Evolutionary conservation across 2,797 vertebrate genomes (phyloP), one percentile per base, ranked within the genome.

Genomic region (Argyrosomus regius): DNA sequence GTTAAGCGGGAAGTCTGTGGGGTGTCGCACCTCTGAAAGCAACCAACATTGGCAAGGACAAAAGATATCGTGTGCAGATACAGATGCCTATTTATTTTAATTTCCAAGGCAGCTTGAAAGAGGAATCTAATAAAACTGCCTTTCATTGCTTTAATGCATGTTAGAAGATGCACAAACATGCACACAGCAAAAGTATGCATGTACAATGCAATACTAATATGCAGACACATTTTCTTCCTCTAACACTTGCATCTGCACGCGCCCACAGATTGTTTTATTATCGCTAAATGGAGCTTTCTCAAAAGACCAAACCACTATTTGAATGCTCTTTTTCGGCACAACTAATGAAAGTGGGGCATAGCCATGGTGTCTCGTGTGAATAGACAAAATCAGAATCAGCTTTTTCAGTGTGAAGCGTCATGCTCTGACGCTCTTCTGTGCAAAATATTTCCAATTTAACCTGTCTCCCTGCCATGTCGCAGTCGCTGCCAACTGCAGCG

Each of bases 51-150:
- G 93, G 92, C 91, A 91, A 71, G 87, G 83, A 94, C 89, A 74
- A 90, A 92, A 92, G 85, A 89, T 87, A 91, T 92, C 84, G 81
- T 82, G 80, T 43, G 80, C 79, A 80, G 88, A 92, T 89, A 88
- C 65, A 85, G 93, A 91, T 88, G 82, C 61, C 86, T 91, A 84
- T 93, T 94, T 93, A 91, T 94, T 94, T 92, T 90, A 79, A 93
- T 94, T 94, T 92, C 70, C 91, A 90, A 92, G 88, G 62, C 77
- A 81, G 87, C 82, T 78, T 66, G 77, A 90, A 84, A 92, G 82
- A 88, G 74, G 77, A 84, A 87, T 89, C 79, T 79, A 91, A 92
- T 94, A 89, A 92, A 84, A 84, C 66, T 80, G 65, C 62, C 83
- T 80, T 91, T 87, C 3, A 90, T 92, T 89, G 85, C 73, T 84